phyloP scores from a whole-genome alignment of 1,140 invertebrate species.

The Myzus persicae region DNA sequence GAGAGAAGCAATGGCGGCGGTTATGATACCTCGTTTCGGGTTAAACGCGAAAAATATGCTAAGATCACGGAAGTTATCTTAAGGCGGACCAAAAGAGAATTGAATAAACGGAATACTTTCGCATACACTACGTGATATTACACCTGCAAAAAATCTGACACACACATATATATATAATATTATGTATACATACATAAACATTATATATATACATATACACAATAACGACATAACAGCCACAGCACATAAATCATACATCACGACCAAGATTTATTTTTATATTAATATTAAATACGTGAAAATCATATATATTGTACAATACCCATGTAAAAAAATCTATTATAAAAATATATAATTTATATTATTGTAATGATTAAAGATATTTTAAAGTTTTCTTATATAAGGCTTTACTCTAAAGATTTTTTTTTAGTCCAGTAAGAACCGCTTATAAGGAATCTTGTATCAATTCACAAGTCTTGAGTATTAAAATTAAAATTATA shows the following conservation, averaged over 20 bases:
- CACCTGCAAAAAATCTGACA: constrained; percentile 30
- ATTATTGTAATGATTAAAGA: neutral
- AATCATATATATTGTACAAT: neutral
- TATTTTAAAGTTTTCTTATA: neutral
- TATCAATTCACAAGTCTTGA: neutral
- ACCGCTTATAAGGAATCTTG: neutral
- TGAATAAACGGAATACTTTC: constrained; percentile 48
- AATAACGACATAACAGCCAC: neutral
- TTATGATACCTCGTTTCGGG: constrained; percentile 57
- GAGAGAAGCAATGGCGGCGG: neutral
- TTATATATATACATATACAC: neutral
- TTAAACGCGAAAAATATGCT: constrained; percentile 59
- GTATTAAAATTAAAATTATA: neutral
- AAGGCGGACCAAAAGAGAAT: constrained; percentile 38
- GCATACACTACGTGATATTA: constrained; percentile 27
- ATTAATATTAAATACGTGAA: constrained; percentile 28
- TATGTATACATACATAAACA: neutral
- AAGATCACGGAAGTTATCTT: constrained; percentile 52
- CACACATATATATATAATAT: neutral
- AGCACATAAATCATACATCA: constrained; percentile 37
- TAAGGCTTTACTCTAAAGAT: neutral
- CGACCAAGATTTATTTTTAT: constrained; percentile 29
- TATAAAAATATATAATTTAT: neutral
- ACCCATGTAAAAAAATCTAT: neutral
- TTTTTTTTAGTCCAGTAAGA: neutral